phyloP scores from a whole-genome alignment of 2,113 vertebrate genomes.

The Notechis scutatus region DNA sequence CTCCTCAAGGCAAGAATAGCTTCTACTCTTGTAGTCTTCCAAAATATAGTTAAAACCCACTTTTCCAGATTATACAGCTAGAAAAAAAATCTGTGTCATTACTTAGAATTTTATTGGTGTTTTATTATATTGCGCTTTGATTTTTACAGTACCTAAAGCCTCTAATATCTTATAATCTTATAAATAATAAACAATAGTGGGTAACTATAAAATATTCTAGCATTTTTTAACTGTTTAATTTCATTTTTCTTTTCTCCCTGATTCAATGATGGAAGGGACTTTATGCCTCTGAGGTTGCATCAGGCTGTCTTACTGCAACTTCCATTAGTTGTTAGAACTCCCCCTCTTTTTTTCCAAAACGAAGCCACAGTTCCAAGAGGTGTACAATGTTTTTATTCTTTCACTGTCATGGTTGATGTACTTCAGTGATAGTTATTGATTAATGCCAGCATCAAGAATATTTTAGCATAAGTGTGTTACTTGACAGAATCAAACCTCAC shows the following conservation, averaged over 20 bases:
- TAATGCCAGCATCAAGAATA: background rate
- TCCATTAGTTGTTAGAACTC: background rate
- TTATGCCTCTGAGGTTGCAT: background rate
- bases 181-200: background rate
- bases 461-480: background rate
- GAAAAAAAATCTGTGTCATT: background rate
- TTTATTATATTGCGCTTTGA: background rate
- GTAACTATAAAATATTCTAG: background rate
- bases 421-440: background rate
- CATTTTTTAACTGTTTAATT: background rate
- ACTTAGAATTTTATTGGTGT: background rate
- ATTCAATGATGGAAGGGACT: background rate
- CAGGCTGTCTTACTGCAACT: background rate
- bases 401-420: background rate
- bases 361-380: background rate
- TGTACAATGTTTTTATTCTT: background rate
- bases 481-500: background rate
- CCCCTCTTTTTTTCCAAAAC: too few species aligned
- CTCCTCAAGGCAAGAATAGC: background rate
- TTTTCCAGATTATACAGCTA: background rate
- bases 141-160: background rate
- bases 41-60: background rate
- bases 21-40: background rate
- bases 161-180: background rate
- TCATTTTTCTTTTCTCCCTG: background rate